A percentile compares a stretch with the other conserved stretches of the same genome.
Conservation (phyloP, 2,113 vertebrate species). For the Salvelinus namaycush region DNA sequence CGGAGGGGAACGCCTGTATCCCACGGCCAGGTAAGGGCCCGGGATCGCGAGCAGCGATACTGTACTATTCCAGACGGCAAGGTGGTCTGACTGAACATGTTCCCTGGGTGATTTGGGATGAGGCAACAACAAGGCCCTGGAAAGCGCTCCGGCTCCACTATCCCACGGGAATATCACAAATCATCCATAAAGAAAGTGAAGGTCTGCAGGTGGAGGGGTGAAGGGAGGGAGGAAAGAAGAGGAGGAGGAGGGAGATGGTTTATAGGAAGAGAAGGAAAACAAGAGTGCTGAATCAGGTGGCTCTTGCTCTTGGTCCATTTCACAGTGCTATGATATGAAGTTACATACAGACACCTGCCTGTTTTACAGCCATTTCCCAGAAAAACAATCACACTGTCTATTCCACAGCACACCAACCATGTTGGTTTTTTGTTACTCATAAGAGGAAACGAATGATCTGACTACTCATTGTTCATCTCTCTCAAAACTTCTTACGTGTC, state of each 20-base stretch:
- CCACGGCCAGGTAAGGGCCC: constrained; percentile 15
- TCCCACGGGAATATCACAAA: constrained; percentile 80
- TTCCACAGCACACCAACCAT: background rate
- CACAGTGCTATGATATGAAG: background rate
- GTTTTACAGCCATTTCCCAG: constrained; percentile 29
- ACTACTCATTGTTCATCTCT: no score
- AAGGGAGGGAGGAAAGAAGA: background rate
- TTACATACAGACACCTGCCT: background rate
- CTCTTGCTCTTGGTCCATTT: constrained; percentile 14
- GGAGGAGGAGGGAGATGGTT: constrained; percentile 30
- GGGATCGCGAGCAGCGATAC: constrained; percentile 39
- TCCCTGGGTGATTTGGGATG: constrained; percentile 62
- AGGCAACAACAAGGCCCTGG: constrained; percentile 70
- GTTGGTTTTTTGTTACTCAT: background rate
- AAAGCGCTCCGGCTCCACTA: constrained; percentile 69
- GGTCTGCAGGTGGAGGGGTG: background rate
- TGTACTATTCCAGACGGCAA: constrained; percentile 24
- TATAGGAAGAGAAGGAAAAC: constrained; percentile 26
- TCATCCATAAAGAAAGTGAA: constrained; percentile 57
- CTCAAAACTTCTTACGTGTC: background rate
- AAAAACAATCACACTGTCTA: constrained; percentile 1
- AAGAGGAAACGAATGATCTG: constrained; percentile 7
- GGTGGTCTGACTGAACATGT: constrained; percentile 71
- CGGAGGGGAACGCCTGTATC: background rate
- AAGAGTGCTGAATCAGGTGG: constrained; percentile 45